These are phyloP conservation scores for Anthopleura sola DNA, from an alignment of 64 coral and sea anemone genomes.

Conservation along the genomic window DNA sequence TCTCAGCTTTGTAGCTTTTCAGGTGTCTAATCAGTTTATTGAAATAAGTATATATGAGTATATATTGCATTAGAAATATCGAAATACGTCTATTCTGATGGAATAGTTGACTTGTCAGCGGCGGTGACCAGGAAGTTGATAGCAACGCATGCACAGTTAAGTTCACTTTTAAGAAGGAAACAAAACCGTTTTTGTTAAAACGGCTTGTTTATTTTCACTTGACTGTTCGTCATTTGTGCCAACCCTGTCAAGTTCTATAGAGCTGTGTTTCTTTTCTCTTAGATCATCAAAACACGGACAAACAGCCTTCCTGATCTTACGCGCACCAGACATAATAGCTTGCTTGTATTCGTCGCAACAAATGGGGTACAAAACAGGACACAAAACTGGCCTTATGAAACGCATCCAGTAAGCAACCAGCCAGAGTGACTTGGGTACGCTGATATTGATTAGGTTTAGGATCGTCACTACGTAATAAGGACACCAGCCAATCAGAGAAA, in stretches of 20 bases:
- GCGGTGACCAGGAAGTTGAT: too few species aligned
- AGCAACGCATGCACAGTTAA: too few species aligned
- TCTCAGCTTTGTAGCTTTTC: too few species aligned
- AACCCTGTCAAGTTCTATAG: not conserved
- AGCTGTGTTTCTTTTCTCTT: not conserved
- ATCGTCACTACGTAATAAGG: not conserved
- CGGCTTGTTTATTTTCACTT: not conserved
- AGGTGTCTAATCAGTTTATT: too few species aligned
- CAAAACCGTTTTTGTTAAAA: not conserved
- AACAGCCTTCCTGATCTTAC: not conserved
- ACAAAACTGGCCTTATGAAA: not conserved
- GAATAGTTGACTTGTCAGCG: too few species aligned
- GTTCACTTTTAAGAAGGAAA: not conserved
- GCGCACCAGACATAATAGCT: not conserved
- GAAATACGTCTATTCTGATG: too few species aligned
- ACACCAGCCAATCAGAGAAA: conserved; percentile 14
- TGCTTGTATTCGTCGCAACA: not conserved
- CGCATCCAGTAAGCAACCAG: not conserved
- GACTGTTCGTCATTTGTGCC: not conserved
- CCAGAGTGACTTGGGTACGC: not conserved
- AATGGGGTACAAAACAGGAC: not conserved
- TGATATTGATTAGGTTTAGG: not conserved
- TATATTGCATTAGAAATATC: too few species aligned
- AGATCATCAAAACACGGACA: not conserved
- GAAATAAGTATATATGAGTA: too few species aligned